Conservation (phyloP, 2,113 vertebrate species). For the Rhynchopsitta pachyrhyncha region DNA sequence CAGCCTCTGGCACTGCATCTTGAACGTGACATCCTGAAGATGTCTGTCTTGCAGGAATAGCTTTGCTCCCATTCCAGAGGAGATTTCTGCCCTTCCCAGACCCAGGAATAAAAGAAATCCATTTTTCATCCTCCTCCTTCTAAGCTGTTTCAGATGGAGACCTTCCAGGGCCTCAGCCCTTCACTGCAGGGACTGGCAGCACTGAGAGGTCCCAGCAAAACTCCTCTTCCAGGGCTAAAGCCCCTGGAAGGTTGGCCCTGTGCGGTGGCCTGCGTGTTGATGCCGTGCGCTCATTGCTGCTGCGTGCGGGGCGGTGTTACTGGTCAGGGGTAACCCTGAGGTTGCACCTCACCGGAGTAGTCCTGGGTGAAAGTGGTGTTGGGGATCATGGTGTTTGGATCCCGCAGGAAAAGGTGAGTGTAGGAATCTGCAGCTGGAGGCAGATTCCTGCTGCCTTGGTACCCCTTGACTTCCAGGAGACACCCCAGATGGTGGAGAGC, state of each 20-base stretch:
- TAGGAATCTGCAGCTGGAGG: neutral
- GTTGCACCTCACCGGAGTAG: neutral
- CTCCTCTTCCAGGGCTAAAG: neutral
- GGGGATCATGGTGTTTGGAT: neutral
- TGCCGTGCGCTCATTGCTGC: neutral
- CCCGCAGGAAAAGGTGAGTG: neutral
- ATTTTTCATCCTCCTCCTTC: neutral
- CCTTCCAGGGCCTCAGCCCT: neutral
- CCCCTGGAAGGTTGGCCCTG: neutral
- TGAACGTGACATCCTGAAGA: neutral
- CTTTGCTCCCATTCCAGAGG: neutral
- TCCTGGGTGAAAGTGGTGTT: neutral
- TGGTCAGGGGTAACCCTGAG: neutral
- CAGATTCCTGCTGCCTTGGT: fast-evolving
- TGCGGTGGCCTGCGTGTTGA: neutral
- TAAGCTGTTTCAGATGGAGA: neutral
- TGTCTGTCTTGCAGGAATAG: neutral
- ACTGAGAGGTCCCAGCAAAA: neutral
- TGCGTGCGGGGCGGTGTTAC: neutral
- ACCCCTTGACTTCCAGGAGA: neutral
- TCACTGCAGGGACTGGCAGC: neutral
- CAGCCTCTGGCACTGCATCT: neutral
- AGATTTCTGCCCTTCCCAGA: neutral
- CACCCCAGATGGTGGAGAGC: neutral
- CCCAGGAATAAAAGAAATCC: neutral